phyloP scores from a whole-genome alignment of 1,140 invertebrate species.

The Agrilus planipennis region DNA sequence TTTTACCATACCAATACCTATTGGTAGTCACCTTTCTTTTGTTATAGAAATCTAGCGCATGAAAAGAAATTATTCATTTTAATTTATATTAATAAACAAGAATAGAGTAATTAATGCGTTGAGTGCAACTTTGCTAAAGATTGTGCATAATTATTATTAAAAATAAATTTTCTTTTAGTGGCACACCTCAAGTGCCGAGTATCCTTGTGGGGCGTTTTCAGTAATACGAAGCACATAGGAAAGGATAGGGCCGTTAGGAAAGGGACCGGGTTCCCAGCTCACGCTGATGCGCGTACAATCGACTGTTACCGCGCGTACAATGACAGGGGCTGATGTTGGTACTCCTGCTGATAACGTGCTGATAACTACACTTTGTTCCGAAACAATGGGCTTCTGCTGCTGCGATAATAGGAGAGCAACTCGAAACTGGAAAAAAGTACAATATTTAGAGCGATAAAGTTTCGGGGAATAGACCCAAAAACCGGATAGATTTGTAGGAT shows the following conservation, averaged over 20 bases:
- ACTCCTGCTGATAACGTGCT: constrained; percentile 60
- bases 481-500: too few species aligned
- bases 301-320: constrained; percentile 63
- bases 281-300: constrained; percentile 74
- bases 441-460: too few species aligned
- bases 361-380: constrained; percentile 68
- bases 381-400: constrained; percentile 58
- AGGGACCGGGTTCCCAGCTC: constrained; percentile 75
- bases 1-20: too few species aligned
- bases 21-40: too few species aligned
- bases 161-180: too few species aligned
- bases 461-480: too few species aligned
- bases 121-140: too few species aligned
- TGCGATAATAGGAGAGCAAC: constrained; percentile 56
- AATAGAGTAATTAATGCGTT: too few species aligned
- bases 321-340: constrained; percentile 58
- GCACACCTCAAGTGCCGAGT: constrained; percentile 50
- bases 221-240: constrained; percentile 66
- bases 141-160: too few species aligned
- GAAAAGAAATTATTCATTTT: too few species aligned
- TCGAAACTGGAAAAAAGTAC: constrained; percentile 69
- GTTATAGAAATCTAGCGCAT: too few species aligned
- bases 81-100: too few species aligned
- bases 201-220: constrained; percentile 46
- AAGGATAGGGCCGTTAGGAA: constrained; percentile 75